Percentiles rank a stretch among this genome's conserved stretches.
Conservation (phyloP, 2,797 vertebrate genomes). For the Cyclopterus lumpus region DNA sequence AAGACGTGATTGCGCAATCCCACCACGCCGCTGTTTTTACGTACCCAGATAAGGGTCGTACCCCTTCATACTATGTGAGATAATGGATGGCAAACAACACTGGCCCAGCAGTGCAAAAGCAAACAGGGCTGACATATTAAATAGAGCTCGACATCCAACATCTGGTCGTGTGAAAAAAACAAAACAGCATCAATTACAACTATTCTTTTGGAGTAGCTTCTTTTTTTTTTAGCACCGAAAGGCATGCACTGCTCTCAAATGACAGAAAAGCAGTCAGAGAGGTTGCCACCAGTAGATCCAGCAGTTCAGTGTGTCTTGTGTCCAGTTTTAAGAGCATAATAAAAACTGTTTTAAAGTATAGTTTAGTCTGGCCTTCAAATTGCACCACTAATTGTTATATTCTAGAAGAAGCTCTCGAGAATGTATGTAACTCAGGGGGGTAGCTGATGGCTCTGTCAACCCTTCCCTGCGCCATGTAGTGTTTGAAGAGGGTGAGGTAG, state of each 20-base stretch:
- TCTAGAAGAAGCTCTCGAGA: slow-evolving; percentile 43
- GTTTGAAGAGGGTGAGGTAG: slow-evolving; percentile 76
- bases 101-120: slow-evolving; percentile 83
- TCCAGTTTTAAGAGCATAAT: slow-evolving; percentile 30
- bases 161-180: slow-evolving; percentile 43
- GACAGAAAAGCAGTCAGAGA: slow-evolving; percentile 34
- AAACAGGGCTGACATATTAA: slow-evolving; percentile 57
- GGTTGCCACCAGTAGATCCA: slow-evolving; percentile 28
- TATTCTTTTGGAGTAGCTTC: slow-evolving; percentile 32
- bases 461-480: slow-evolving; percentile 74
- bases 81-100: slow-evolving; percentile 69
- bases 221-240: slow-evolving; percentile 38
- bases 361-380: slow-evolving; percentile 44
- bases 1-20: slow-evolving; percentile 85
- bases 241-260: slow-evolving; percentile 49
- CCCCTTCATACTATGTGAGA: slow-evolving; percentile 49
- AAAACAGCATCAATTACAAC: slow-evolving; percentile 12
- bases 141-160: slow-evolving; percentile 55
- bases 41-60: slow-evolving; percentile 67
- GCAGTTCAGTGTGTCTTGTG: slow-evolving; percentile 31
- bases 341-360: slow-evolving; percentile 3
- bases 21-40: slow-evolving; percentile 73
- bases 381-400: slow-evolving; percentile 29
- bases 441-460: slow-evolving; percentile 83
- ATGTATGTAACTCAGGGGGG: slow-evolving; percentile 80